Evolutionary conservation across 1,140 invertebrate species (phyloP).

Genomic region (Tetragnatha versicolor): DNA sequence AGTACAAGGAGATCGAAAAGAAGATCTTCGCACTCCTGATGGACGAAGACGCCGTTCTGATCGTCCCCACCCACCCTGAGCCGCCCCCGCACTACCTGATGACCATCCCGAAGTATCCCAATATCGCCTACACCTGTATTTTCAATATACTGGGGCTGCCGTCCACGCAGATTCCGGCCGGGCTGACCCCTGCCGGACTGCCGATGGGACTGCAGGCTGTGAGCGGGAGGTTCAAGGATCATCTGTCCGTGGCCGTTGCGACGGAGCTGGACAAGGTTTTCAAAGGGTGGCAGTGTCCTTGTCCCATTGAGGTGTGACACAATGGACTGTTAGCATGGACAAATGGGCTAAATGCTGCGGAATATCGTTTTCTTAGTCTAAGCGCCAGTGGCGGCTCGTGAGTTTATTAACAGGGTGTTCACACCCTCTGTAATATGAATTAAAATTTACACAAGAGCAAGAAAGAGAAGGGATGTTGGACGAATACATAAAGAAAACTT

Average conservation of each 20-base stretch:
- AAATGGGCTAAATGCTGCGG: too few species aligned
- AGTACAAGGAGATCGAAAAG: slow-evolving; percentile 69
- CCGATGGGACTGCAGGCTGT: slow-evolving; percentile 66
- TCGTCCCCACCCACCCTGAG: slow-evolving; percentile 83
- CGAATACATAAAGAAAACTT: too few species aligned
- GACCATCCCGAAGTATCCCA: slow-evolving; percentile 72
- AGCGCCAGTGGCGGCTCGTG: too few species aligned
- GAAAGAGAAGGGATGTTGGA: too few species aligned
- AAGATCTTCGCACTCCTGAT: slow-evolving; percentile 64
- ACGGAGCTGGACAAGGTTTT: slow-evolving; percentile 60
- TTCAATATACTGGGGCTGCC: slow-evolving; percentile 88
- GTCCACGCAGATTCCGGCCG: slow-evolving; percentile 85
- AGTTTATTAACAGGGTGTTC: too few species aligned
- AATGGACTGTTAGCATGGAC: too few species aligned
- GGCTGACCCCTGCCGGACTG: slow-evolving; percentile 74
- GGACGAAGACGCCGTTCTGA: slow-evolving; percentile 78
- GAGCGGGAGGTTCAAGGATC: slow-evolving; percentile 59
- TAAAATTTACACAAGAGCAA: too few species aligned
- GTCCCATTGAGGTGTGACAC: slow-evolving; percentile 22
- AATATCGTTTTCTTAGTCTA: too few species aligned
- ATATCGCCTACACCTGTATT: slow-evolving; percentile 87
- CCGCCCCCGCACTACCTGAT: slow-evolving; percentile 78
- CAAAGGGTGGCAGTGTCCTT: slow-evolving; percentile 59
- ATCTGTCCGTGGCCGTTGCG: slow-evolving; percentile 59
- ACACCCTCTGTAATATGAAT: too few species aligned